A percentile compares a stretch with the other conserved stretches of the same genome.
phyloP scores from a whole-genome alignment of 2,797 vertebrate species.

The Myotis findleyi region DNA sequence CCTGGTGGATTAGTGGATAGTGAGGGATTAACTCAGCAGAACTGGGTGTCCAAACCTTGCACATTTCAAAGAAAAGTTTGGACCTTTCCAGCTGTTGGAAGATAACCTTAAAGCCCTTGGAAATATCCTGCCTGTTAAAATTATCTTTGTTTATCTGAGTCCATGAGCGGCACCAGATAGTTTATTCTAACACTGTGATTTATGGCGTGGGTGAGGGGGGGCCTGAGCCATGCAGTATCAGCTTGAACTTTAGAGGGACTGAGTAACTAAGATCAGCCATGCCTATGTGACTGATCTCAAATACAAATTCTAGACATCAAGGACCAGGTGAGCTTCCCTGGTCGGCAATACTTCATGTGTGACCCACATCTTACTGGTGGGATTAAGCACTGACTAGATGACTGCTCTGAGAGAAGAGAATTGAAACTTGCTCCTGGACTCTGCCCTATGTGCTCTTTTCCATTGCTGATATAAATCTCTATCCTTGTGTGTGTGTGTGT shows the following conservation, averaged over 20 bases:
- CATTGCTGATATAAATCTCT: neutral
- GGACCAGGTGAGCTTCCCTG: neutral
- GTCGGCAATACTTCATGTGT: neutral
- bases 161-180: neutral
- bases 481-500: neutral
- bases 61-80: slow-evolving; percentile 1
- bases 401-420: neutral
- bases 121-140: neutral
- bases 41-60: neutral
- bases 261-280: neutral
- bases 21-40: neutral
- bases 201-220: neutral
- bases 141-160: slow-evolving; percentile 20
- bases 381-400: neutral
- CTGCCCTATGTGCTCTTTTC: neutral
- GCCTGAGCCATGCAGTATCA: neutral
- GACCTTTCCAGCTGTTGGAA: neutral
- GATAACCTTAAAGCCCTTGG: slow-evolving; percentile 8
- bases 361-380: neutral
- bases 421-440: neutral
- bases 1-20: neutral
- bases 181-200: neutral
- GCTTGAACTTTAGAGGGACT: neutral
- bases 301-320: neutral
- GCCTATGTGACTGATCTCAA: neutral